Evolutionary conservation across 2,113 vertebrate species (phyloP).

Genomic region (Oncorhynchus keta): DNA sequence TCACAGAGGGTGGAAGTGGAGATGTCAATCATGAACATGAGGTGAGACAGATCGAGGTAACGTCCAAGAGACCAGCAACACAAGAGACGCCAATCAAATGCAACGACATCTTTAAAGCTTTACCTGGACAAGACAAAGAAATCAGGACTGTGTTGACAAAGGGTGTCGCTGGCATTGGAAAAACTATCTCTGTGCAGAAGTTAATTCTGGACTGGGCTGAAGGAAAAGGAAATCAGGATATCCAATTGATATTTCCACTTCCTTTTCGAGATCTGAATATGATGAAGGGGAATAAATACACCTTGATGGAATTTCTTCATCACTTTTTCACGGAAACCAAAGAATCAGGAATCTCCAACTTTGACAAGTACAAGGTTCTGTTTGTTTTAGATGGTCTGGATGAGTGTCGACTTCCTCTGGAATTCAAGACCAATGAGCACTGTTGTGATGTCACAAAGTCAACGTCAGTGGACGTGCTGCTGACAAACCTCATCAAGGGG

Average conservation of each 20-base stretch:
- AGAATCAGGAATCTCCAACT: background rate
- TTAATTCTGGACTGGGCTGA: no score
- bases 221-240: no score
- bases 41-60: background rate
- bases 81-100: no score
- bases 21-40: constrained; percentile 2
- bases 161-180: background rate
- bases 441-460: background rate
- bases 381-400: no score
- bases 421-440: background rate
- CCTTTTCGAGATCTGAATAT: constrained; percentile 1
- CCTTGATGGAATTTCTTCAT: background rate
- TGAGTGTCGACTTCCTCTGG: no score
- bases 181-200: no score
- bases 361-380: background rate
- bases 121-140: background rate
- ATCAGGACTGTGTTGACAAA: background rate
- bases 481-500: background rate
- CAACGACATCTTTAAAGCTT: no score
- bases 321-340: background rate
- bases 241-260: background rate
- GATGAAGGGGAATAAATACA: background rate
- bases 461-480: background rate
- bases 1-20: constrained; percentile 27
- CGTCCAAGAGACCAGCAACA: no score